Evolutionary conservation across 2,113 vertebrate species (phyloP).

Genomic region (Thamnophis sirtalis): DNA sequence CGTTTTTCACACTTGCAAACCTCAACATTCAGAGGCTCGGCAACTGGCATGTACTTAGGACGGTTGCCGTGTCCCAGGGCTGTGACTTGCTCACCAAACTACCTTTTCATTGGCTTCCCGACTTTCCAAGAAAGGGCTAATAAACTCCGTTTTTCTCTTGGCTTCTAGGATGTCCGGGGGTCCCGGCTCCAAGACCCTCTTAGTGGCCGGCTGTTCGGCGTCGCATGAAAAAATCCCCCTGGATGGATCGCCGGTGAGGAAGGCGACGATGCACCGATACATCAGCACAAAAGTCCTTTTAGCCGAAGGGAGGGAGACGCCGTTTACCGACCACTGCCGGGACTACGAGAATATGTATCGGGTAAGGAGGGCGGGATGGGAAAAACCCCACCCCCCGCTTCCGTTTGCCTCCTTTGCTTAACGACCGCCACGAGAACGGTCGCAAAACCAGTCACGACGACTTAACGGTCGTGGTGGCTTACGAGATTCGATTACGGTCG

Average conservation of each 20-base stretch:
- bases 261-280: constrained; percentile 81
- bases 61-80: not conserved
- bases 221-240: constrained; percentile 73
- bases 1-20: not conserved
- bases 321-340: constrained; percentile 85
- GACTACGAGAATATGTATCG: constrained; percentile 82
- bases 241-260: constrained; percentile 68
- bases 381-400: not conserved
- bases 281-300: constrained; percentile 90
- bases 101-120: not conserved
- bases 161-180: constrained; percentile 46
- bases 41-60: not conserved
- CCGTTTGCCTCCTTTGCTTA: not conserved
- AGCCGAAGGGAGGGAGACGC: constrained; percentile 78
- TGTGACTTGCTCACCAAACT: not conserved
- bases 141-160: not conserved
- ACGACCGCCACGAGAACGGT: not conserved
- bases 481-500: too few species aligned
- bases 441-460: too few species aligned
- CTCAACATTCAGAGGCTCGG: not conserved
- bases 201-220: constrained; percentile 69
- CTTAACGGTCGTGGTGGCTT: too few species aligned
- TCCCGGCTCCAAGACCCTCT: constrained; percentile 68
- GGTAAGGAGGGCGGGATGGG: constrained; percentile 62
- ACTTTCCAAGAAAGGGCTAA: not conserved